phyloP scores from a whole-genome alignment of 2,113 vertebrate species.

The Siniperca chuatsi region DNA sequence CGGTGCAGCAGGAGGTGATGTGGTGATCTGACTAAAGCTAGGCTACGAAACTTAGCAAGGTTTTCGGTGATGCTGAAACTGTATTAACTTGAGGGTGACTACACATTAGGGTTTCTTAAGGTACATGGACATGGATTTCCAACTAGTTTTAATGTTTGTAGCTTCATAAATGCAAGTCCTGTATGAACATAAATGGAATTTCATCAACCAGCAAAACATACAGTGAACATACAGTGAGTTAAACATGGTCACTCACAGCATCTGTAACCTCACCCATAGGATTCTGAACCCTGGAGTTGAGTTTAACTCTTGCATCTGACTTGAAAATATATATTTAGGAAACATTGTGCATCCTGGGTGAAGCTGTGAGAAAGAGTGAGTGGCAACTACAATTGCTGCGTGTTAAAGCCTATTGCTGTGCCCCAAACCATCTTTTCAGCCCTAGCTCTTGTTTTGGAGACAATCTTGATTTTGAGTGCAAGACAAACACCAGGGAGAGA shows the following conservation, averaged over 20 bases:
- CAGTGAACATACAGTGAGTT: neutral
- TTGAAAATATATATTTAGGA: neutral
- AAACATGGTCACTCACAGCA: neutral
- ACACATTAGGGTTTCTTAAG: neutral
- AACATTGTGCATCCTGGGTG: neutral
- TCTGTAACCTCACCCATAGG: neutral
- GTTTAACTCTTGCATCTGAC: neutral
- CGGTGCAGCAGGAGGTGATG: constrained; percentile 3
- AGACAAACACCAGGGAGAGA: neutral
- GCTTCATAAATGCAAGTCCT: neutral
- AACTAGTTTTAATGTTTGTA: neutral
- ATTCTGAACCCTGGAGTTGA: neutral
- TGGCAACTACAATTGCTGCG: neutral
- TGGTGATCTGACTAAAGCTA: neutral
- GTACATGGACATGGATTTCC: neutral
- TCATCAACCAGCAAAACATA: neutral
- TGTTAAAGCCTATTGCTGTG: neutral
- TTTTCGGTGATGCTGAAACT: neutral
- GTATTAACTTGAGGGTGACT: neutral
- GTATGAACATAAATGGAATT: neutral
- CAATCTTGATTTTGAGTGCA: neutral
- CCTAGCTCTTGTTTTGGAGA: neutral
- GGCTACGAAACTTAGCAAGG: neutral
- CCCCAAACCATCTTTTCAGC: neutral
- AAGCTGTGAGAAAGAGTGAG: neutral